Conservation (phyloP, 2,797 vertebrate genomes). For the Cryptoblepharus egeriae region DNA sequence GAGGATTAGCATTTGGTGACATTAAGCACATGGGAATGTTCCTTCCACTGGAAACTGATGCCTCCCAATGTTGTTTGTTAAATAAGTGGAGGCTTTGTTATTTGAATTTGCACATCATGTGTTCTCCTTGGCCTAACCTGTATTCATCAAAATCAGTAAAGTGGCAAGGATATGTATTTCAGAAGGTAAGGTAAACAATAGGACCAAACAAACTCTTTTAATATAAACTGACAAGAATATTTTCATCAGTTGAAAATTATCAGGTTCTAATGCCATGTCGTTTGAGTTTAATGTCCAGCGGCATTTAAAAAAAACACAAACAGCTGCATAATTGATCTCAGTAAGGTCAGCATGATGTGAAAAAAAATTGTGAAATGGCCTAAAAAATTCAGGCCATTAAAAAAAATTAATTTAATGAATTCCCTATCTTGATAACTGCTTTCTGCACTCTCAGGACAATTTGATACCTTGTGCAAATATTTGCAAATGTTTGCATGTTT, state of each 20-base stretch:
- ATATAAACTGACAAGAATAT: neutral
- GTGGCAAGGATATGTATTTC: neutral
- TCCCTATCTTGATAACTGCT: neutral
- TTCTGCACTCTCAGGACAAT: neutral
- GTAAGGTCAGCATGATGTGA: neutral
- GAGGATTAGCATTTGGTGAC: neutral
- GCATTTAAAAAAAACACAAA: neutral
- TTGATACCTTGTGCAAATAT: conserved; percentile 23
- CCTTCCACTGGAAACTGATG: neutral
- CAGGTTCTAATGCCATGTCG: neutral
- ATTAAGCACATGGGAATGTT: neutral
- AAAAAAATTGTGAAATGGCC: too few species aligned
- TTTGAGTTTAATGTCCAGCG: neutral
- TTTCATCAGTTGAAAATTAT: neutral
- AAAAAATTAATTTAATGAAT: neutral
- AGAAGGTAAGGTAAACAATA: neutral
- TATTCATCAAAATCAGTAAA: neutral
- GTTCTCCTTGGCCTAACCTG: neutral
- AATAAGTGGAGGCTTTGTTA: neutral
- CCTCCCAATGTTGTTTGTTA: neutral
- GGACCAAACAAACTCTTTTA: neutral
- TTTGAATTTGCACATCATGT: neutral
- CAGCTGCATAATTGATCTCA: neutral
- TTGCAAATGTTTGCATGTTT: conserved; percentile 17
- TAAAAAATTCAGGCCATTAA: too few species aligned